Conservation (phyloP, 2,797 vertebrate genomes). For the Onychomys torridus region DNA sequence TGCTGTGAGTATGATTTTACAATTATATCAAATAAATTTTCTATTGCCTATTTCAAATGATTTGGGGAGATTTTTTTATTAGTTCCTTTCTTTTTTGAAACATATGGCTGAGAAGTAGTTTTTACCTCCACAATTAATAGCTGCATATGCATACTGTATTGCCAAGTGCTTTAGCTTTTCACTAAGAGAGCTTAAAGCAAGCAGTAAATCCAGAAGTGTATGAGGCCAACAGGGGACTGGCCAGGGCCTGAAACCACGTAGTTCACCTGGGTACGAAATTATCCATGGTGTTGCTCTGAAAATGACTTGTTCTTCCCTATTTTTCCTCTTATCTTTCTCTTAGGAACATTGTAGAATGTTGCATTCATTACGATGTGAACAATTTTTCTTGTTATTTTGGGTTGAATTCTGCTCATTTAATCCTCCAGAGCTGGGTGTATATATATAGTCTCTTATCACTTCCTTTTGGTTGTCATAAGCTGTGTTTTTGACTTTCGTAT, state of each 20-base stretch:
- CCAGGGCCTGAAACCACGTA: not conserved
- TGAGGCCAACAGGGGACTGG: not conserved
- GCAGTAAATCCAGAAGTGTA: not conserved
- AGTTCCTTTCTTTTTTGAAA: slow-evolving; percentile 33
- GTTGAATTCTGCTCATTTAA: slow-evolving; percentile 40
- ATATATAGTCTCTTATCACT: slow-evolving; percentile 9
- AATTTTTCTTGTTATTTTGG: slow-evolving; percentile 60
- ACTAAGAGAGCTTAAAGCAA: not conserved
- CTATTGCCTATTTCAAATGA: slow-evolving; percentile 72
- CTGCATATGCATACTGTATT: not conserved
- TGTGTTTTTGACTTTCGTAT: slow-evolving; percentile 61
- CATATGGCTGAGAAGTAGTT: slow-evolving; percentile 25
- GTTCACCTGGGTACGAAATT: slow-evolving; percentile 19
- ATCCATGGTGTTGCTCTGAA: slow-evolving; percentile 2
- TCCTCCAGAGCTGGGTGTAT: slow-evolving; percentile 45
- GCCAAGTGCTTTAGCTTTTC: not conserved
- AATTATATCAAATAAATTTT: slow-evolving; percentile 59
- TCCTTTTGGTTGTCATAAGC: slow-evolving; percentile 22
- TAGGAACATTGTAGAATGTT: slow-evolving; percentile 41
- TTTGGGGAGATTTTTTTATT: not conserved
- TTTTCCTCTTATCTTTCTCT: slow-evolving; percentile 45
- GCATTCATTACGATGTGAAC: slow-evolving; percentile 3
- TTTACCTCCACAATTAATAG: not conserved
- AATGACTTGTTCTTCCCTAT: slow-evolving; percentile 28
- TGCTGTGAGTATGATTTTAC: slow-evolving; percentile 91